A percentile compares a stretch with the other conserved stretches of the same genome.
These are phyloP conservation scores for Aix galericulata DNA, from an alignment of 2,113 vertebrate genomes.

Conservation along the genomic window DNA sequence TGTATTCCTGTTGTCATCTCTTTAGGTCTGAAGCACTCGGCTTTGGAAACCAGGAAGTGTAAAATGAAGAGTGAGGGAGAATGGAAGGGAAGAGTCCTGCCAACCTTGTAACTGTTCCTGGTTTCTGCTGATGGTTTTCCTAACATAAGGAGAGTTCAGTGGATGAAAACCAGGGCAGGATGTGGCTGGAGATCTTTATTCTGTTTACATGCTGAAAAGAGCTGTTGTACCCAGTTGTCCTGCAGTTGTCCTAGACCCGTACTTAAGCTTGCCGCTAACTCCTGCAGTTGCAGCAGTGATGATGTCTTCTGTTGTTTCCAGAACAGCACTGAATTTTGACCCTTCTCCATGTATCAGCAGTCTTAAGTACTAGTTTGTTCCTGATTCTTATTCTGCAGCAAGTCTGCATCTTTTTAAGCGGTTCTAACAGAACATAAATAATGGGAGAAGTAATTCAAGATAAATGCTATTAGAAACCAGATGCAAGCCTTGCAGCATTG, in stretches of 20 bases:
- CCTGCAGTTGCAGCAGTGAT: neutral
- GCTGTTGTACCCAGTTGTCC: neutral
- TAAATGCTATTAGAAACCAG: neutral
- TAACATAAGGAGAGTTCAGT: neutral
- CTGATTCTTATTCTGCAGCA: neutral
- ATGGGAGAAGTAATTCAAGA: neutral
- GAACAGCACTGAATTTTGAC: neutral
- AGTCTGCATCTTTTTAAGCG: neutral
- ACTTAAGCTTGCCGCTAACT: neutral
- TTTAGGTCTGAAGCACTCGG: neutral
- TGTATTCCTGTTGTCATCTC: neutral
- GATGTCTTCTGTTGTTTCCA: neutral
- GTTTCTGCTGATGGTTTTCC: neutral
- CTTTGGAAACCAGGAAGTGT: rapidly evolving
- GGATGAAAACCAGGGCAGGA: neutral
- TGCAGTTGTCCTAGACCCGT: neutral
- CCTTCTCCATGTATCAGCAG: neutral
- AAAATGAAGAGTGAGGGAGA: neutral
- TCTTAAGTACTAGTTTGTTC: neutral
- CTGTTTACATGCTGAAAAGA: neutral
- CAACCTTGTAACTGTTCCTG: neutral
- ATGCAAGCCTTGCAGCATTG: neutral
- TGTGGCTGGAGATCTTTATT: neutral
- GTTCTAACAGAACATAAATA: neutral
- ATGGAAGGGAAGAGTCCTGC: neutral